phyloP scores from a whole-genome alignment of 2,113 vertebrate species.

The Capreolus pygargus region DNA sequence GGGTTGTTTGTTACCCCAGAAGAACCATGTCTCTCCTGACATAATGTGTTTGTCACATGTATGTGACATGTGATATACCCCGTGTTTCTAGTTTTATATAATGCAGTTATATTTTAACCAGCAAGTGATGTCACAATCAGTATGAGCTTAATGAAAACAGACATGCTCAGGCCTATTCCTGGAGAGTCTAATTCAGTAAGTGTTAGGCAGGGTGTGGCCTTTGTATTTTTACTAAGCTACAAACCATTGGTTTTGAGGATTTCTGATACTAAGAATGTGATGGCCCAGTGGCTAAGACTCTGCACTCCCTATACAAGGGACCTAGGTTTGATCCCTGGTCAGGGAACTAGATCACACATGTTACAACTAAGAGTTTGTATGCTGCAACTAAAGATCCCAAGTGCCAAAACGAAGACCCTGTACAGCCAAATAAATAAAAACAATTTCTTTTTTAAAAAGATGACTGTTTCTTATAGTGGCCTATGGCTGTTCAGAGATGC shows the following conservation, averaged over 20 bases:
- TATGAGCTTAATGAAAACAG: conserved; percentile 1
- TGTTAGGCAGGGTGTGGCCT: neutral
- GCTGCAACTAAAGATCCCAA: neutral
- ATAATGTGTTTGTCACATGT: neutral
- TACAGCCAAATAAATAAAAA: neutral
- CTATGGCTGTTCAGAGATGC: neutral
- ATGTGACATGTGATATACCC: neutral
- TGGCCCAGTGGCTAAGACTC: neutral
- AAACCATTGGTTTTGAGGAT: neutral
- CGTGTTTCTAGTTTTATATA: neutral
- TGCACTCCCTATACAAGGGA: neutral
- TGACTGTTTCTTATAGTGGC: neutral
- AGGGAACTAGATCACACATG: neutral
- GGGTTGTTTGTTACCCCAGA: neutral
- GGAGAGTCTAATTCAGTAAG: neutral
- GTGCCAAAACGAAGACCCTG: neutral
- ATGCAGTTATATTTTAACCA: neutral
- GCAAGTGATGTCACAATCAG: neutral
- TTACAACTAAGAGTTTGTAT: neutral
- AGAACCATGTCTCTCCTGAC: neutral
- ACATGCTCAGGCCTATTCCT: neutral
- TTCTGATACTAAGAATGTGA: neutral
- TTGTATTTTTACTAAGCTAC: neutral
- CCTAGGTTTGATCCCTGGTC: neutral
- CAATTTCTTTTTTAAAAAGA: neutral